Conservation (phyloP, 2,113 vertebrate genomes). For the Triplophysa tibetana region DNA sequence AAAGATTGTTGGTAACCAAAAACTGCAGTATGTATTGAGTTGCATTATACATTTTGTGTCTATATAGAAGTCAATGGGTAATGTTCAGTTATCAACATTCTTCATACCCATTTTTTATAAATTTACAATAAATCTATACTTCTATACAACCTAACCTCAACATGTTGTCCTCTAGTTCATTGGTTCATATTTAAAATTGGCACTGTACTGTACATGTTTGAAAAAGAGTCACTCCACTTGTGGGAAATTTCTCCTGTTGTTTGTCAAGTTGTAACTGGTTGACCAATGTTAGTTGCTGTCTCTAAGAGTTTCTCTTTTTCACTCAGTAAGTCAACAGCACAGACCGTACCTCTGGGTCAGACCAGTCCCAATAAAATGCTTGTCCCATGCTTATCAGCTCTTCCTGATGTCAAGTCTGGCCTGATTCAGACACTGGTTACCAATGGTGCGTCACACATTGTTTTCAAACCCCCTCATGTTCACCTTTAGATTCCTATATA, state of each 20-base stretch:
- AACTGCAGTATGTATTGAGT: too few relatives aligned
- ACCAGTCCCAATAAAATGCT: slow-evolving; percentile 7
- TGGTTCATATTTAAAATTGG: background rate
- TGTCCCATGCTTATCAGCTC: slow-evolving; percentile 63
- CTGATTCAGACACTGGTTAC: slow-evolving; percentile 53
- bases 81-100: too few relatives aligned
- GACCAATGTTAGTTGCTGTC: slow-evolving; percentile 31
- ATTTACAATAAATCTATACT: too few relatives aligned
- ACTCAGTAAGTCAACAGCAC: slow-evolving; percentile 29
- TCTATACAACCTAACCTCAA: too few relatives aligned
- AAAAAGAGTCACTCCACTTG: background rate
- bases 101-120: too few relatives aligned
- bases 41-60: too few relatives aligned
- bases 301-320: slow-evolving; percentile 40
- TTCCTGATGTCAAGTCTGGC: slow-evolving; percentile 64
- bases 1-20: too few relatives aligned
- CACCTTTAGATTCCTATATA: background rate
- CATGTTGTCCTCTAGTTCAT: too few relatives aligned
- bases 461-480: slow-evolving; percentile 8
- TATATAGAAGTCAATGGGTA: too few relatives aligned
- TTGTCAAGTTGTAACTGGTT: slow-evolving; percentile 34
- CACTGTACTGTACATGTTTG: background rate
- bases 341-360: slow-evolving; percentile 15
- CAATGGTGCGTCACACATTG: slow-evolving; percentile 53
- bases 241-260: slow-evolving; percentile 3